Conservation (phyloP, 2,797 vertebrate genomes). For the Cichlasoma orientale region DNA sequence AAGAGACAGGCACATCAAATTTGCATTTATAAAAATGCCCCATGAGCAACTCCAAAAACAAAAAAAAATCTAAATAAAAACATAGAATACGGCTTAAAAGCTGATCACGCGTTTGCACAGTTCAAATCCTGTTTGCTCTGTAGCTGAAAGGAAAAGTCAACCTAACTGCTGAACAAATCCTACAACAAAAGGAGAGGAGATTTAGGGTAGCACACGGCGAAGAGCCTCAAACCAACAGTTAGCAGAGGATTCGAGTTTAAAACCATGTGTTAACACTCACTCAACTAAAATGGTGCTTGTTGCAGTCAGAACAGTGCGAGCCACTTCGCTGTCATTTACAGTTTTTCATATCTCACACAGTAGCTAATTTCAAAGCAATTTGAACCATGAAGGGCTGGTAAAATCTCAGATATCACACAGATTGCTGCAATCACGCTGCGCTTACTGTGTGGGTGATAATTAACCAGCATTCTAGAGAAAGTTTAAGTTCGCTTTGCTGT, state of each 20-base stretch:
- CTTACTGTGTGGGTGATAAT: background rate
- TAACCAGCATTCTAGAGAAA: background rate
- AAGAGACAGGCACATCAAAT: background rate
- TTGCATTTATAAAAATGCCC: background rate
- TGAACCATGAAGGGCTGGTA: background rate
- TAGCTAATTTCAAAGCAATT: background rate
- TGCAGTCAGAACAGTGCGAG: background rate
- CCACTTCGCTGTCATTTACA: background rate
- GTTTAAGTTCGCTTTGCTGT: background rate
- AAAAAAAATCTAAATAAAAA: background rate
- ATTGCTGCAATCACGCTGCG: background rate
- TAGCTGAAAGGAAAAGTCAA: slow-evolving; percentile 28
- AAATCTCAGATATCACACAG: background rate
- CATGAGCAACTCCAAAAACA: background rate
- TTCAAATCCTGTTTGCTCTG: slow-evolving; percentile 32
- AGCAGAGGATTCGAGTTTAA: slow-evolving; percentile 8
- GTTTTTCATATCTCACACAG: background rate
- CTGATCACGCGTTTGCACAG: slow-evolving; percentile 12
- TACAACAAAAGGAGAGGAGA: slow-evolving; percentile 39
- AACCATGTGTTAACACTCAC: background rate
- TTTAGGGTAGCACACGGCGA: slow-evolving; percentile 2
- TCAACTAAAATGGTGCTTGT: background rate
- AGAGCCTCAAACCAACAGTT: slow-evolving; percentile 1
- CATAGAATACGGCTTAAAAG: background rate
- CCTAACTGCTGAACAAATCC: slow-evolving; percentile 40